These are phyloP conservation scores for Callospermophilus lateralis DNA, from an alignment of 2,113 vertebrate genomes.

Conservation along the genomic window DNA sequence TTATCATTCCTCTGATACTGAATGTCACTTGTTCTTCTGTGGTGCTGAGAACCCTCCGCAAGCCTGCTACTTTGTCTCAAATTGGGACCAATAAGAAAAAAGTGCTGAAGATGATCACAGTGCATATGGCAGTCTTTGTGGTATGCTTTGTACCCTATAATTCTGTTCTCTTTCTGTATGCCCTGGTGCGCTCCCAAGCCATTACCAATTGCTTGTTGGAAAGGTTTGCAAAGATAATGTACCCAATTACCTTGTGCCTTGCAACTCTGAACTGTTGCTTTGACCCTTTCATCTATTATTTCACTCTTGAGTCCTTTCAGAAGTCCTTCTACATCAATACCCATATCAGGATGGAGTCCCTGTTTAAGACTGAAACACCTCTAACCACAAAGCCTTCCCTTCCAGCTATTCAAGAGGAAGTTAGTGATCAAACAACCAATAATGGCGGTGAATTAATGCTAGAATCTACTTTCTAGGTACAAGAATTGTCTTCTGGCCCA, in stretches of 20 bases:
- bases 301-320: conserved; percentile 98
- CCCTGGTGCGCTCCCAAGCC: conserved; percentile 95
- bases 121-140: conserved; percentile 96
- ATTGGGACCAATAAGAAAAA: conserved; percentile 97
- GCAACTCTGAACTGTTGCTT: conserved; percentile 98
- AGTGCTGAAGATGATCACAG: conserved; percentile 97
- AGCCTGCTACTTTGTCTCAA: conserved; percentile 93
- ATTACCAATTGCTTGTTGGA: conserved; percentile 95
- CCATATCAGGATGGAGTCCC: conserved; percentile 91
- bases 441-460: conserved; percentile 92
- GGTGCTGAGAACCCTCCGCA: conserved; percentile 95
- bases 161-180: conserved; percentile 97
- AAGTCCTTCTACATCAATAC: conserved; percentile 95
- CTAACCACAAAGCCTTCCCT: conserved; percentile 87
- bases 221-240: conserved; percentile 95
- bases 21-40: conserved; percentile 98
- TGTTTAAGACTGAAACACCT: conserved; percentile 91
- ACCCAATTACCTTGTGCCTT: conserved; percentile 96
- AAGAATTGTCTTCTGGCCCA: conserved; percentile 41
- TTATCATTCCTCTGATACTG: conserved; percentile 95
- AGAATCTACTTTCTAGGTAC: conserved; percentile 90
- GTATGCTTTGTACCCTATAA: conserved; percentile 99
- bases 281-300: conserved; percentile 98
- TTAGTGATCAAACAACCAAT: conserved; percentile 88
- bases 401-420: conserved; percentile 88